A percentile compares a stretch with the other conserved stretches of the same genome.
phyloP scores from a whole-genome alignment of 2,113 vertebrate genomes.

The Acinonyx jubatus region DNA sequence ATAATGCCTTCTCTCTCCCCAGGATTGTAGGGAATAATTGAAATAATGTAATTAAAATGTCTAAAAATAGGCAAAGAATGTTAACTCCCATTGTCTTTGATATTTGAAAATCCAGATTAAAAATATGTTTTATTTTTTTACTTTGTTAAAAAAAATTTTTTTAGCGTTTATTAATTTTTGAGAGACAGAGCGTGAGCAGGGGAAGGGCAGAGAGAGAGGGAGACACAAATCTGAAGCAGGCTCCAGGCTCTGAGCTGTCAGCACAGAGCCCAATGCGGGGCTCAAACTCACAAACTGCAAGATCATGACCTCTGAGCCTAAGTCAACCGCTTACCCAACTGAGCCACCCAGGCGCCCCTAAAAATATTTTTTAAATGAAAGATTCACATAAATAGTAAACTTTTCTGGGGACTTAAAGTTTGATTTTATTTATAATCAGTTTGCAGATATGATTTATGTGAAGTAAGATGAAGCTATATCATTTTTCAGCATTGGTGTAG shows the following conservation, averaged over 20 bases:
- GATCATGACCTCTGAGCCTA: too few species aligned
- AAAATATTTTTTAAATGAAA: conserved; percentile 42
- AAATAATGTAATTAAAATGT: conserved; percentile 66
- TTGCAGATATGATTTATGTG: conserved; percentile 17
- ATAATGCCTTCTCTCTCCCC: conserved; percentile 17
- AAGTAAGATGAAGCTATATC: background rate
- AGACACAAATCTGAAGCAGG: too few species aligned
- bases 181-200: too few species aligned
- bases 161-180: too few species aligned
- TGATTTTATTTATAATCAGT: conserved; percentile 32
- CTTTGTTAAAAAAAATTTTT: too few species aligned
- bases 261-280: too few species aligned
- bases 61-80: conserved; percentile 62
- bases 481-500: background rate
- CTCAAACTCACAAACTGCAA: too few species aligned
- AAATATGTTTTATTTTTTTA: background rate
- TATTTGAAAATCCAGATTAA: conserved; percentile 61
- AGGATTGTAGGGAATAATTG: conserved; percentile 52
- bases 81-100: conserved; percentile 46
- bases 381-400: conserved; percentile 46
- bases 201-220: too few species aligned
- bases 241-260: too few species aligned
- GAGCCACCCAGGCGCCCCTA: background rate
- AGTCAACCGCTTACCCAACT: too few species aligned
- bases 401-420: conserved; percentile 20